Base-by-base conservation (phyloP, 1,140 invertebrate genomes). In the Pantala flavescens region DNA sequence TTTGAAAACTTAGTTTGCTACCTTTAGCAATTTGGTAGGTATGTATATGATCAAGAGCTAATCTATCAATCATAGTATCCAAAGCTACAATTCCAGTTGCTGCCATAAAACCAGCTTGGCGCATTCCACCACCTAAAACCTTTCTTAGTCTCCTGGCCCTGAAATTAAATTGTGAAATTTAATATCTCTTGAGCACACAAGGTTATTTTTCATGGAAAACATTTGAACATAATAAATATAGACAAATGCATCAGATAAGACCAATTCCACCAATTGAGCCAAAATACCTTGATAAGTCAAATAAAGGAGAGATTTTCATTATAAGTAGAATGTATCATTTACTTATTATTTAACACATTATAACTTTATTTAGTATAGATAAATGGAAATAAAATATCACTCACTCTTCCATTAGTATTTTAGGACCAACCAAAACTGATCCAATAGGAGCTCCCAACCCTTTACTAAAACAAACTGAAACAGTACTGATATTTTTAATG, bases 61-160 rank as follows among this genome's bases (percentile, higher is more conserved):
- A 83, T 49, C 86, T 83, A 0, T 91, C 88, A 0, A 90, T 85
- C 74, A 90, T 88, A 74, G 91, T 86, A 19, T 96, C 89, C 12
- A 98, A 79, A 0, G 93, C 91, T 12, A 94, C 88, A 0, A 96
- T 78, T 7, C 94, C 95, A 23, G 95, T 91, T 0, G 94, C 95
- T 2, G 96, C 96, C 10, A 98, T 80, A 28, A 97, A 84, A 9
- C 97, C 97, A 23, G 85, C 88, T 84, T 98, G 96, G 75, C 96
- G 84, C 94, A 97, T 94, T 0, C 91, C 95, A 23, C 96, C 96
- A 14, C 97, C 97, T 16, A 98, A 79, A 71, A 89, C 91, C 83
- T 98, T 98, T 14, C 95, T 85, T 7, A 89, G 78, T 76, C 93
- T 87, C 12, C 87, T 85, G 0, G 93, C 93, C 77, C 92, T 93